Base-by-base conservation (phyloP, 1,140 invertebrate species). In the Pogonomyrmex californicus region DNA sequence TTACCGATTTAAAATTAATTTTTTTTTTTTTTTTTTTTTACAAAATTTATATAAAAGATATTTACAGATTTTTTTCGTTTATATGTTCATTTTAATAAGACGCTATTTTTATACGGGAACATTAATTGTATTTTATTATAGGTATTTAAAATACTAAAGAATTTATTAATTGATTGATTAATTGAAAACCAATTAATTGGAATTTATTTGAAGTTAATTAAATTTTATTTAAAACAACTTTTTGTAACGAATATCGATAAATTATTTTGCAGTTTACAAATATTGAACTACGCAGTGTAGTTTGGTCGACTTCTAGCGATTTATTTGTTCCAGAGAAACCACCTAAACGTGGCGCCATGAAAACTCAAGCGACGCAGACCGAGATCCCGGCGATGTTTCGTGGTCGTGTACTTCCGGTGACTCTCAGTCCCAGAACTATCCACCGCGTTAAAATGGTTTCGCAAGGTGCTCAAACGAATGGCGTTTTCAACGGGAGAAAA, bases 341-440 rank as follows among this genome's bases (percentile, higher is more conserved):
- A 71, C 94, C 98, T 47, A 98, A 98, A 94, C 96, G 97, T 90
- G 97, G 97, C 76, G 96, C 97, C 0, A 99, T 98, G 98, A 98
- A 98, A 92, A 98, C 98, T 0, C 98, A 99, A 95, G 98, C 98
- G 1, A 99, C 98, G 0, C 98, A 99, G 95, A 99, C 98, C 38
- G 98, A 99, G 94, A 96, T 97, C 38, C 96, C 96, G 90, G 93
- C 97, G 82, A 96, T 96, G 88, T 91, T 94, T 9, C 96, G 97
- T 62, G 97, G 97, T 93, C 96, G 97, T 17, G 93, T 97, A 7
- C 96, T 97, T 63, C 97, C 97, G 3, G 97, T 97, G 90, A 97
- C 97, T 10, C 94, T 98, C 5, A 98, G 98, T 95, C 98, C 98
- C 6, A 93, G 97, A 44, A 96, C 96, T 1, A 96, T 96, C 33